Percentiles rank a stretch among this genome's conserved stretches.
Conservation (phyloP, 2,888 invertebrate genomes). For the Ophioninae sp. region DNA sequence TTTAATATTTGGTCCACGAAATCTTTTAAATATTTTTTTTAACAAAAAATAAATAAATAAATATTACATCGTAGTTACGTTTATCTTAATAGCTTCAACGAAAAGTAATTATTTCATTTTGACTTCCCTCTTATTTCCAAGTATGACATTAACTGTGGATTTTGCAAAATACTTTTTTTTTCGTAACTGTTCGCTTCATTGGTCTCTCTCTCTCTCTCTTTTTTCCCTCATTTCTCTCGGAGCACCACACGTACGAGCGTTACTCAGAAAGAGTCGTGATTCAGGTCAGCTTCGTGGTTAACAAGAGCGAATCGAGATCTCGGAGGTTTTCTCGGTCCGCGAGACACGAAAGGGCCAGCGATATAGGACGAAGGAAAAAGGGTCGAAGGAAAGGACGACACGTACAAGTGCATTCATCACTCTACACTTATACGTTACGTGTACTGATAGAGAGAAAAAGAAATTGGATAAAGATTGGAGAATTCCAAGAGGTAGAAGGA, state of each 20-base stretch:
- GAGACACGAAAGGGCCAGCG: slow-evolving; percentile 42
- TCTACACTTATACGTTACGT: no score
- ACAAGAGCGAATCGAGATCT: slow-evolving; percentile 58
- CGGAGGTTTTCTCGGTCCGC: slow-evolving; percentile 24
- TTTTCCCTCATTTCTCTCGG: background rate
- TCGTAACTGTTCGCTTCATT: slow-evolving; percentile 8
- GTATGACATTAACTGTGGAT: background rate
- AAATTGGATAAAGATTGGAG: slow-evolving; percentile 16
- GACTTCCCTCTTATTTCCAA: background rate
- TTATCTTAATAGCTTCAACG: no score
- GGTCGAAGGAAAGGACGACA: background rate
- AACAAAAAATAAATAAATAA: no score
- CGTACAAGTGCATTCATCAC: no score
- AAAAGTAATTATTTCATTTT: background rate
- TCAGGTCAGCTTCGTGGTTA: slow-evolving; percentile 56
- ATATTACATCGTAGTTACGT: no score
- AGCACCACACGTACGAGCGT: slow-evolving; percentile 45
- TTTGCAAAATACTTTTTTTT: slow-evolving; percentile 3
- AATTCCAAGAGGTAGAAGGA: background rate
- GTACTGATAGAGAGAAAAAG: background rate
- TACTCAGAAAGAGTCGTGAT: slow-evolving; percentile 58
- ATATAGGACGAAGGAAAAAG: slow-evolving; percentile 30
- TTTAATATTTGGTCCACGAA: no score
- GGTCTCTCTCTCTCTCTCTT: slow-evolving; percentile 11
- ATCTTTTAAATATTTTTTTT: no score